Evolutionary conservation across 2,797 vertebrate genomes (phyloP).

Genomic region (Neosilurus mollespiculum): DNA sequence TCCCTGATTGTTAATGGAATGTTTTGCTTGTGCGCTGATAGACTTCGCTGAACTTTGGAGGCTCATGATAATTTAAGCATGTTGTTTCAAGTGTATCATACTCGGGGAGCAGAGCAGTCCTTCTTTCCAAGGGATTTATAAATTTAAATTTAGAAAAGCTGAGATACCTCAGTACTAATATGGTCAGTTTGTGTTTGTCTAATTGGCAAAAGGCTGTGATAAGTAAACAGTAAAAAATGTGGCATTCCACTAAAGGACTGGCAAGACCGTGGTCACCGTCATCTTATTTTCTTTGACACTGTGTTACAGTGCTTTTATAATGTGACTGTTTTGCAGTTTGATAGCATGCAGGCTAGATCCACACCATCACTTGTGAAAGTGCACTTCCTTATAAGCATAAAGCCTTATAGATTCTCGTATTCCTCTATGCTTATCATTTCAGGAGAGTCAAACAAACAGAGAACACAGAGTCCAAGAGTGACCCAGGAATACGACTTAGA

Average conservation of each 20-base stretch:
- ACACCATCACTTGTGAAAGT: conserved; percentile 39
- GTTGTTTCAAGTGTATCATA: conserved; percentile 62
- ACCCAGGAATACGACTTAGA: conserved; percentile 45
- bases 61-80: conserved; percentile 67
- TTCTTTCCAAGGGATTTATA: conserved; percentile 58
- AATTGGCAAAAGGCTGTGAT: conserved; percentile 69
- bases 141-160: conserved; percentile 66
- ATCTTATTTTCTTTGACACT: conserved; percentile 52
- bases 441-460: conserved; percentile 49
- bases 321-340: conserved; percentile 42
- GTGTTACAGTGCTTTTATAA: conserved; percentile 49
- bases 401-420: conserved; percentile 42
- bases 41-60: conserved; percentile 59
- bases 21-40: conserved; percentile 71
- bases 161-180: conserved; percentile 70
- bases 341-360: conserved; percentile 52
- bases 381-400: conserved; percentile 44
- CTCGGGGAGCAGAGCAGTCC: conserved; percentile 55
- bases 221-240: conserved; percentile 69
- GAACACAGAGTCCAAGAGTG: conserved; percentile 43
- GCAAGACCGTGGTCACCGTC: conserved; percentile 41
- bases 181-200: conserved; percentile 70
- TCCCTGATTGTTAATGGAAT: conserved; percentile 50
- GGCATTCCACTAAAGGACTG: conserved; percentile 40
- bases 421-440: conserved; percentile 48